Base-by-base conservation (phyloP, 1,140 invertebrate species). In the Contarinia nasturtii region DNA sequence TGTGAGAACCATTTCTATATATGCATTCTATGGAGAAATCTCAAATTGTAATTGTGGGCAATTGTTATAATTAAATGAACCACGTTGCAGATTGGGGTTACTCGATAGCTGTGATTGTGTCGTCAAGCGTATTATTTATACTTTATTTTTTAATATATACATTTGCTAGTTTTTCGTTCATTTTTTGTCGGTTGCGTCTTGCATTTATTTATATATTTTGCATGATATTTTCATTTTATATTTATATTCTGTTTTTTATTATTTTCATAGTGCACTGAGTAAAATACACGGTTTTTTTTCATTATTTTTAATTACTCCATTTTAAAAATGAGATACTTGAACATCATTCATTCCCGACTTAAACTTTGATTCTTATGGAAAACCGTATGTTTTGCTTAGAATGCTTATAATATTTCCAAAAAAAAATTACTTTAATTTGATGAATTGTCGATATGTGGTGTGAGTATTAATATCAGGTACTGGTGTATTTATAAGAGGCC, bases 381-480 rank as follows among this genome's bases (percentile, higher is more conserved):
- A 50, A 10, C 18, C 43, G 34, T 19, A 10, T 46, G 37, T 48
- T 47, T 20, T 8, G 19, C 27, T 36, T n/a, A 17, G 15, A 10
- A 19, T 45, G 40, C 40, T 17, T 44, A 2, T 17, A 18, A 2
- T 8, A 7, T 34, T 22, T 11, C 12, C 38, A 43, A 14, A 12
- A 5, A 2, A 11, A 22, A 40, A 56, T 56, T 44, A 51, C 44
- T 58, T 54, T 53, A 54, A 49, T 59, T 59, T 56, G 49, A 38
- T 54, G 51, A 47, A 54, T 56, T 58, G 69, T 70, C 65, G 64
- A 70, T 69, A n/a, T 67, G 71, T 72, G 68, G 70, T 76, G 70
- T 86, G 88, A 92, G 87, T 92, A 92, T 92, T 92, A 88, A 84
- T 89, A n/a, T 90, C 86, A 92, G 87, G 87, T 92, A 91, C 86